Conservation (phyloP, 2,113 vertebrate species). For the Salvelinus alpinus region DNA sequence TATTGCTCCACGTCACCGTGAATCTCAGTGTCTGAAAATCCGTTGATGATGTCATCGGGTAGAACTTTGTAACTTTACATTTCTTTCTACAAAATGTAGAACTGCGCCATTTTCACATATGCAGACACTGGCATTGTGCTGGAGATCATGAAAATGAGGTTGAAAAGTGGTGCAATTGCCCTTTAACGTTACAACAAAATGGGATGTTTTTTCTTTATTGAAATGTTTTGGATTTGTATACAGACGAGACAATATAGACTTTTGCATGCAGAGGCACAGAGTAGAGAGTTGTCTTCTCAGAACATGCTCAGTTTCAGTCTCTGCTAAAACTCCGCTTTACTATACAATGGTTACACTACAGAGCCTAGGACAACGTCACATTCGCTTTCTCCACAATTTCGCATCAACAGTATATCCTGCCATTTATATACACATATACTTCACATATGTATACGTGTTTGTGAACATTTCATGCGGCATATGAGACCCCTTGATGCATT, state of each 20-base stretch:
- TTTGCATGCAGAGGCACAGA: conserved; percentile 77
- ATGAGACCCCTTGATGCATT: conserved; percentile 42
- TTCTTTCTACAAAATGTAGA: not conserved
- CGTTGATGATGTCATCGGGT: no score
- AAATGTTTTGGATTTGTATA: conserved; percentile 53
- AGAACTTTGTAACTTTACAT: no score
- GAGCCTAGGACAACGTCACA: conserved; percentile 47
- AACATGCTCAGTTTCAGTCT: conserved; percentile 60
- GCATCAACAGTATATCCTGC: conserved; percentile 52
- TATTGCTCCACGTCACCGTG: no score
- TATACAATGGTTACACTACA: conserved; percentile 47
- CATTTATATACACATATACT: conserved; percentile 58
- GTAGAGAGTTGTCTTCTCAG: conserved; percentile 56
- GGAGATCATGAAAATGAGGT: no score
- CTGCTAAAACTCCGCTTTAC: conserved; percentile 36
- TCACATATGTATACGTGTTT: conserved; percentile 50
- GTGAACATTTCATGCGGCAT: conserved; percentile 72
- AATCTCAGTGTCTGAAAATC: no score
- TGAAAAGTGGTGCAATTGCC: no score
- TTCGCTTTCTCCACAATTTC: conserved; percentile 54
- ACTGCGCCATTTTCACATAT: no score
- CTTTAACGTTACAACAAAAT: conserved; percentile 12
- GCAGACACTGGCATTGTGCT: no score
- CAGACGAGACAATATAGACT: conserved; percentile 45
- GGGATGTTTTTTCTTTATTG: conserved; percentile 16